These are phyloP conservation scores for Lepus americanus DNA, from an alignment of 2,113 vertebrate species.

Conservation along the genomic window DNA sequence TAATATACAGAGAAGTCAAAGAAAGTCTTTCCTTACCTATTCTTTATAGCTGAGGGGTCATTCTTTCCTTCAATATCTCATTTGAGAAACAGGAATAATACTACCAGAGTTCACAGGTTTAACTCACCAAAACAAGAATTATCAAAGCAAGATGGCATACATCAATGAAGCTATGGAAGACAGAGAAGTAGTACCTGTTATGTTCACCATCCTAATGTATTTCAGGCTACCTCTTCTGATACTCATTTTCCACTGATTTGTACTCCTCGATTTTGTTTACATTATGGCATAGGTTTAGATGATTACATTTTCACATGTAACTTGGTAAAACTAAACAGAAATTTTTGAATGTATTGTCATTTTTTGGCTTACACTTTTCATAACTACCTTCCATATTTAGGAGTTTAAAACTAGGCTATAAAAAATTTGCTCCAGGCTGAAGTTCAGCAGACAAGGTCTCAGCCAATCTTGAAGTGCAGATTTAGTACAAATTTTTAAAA, in stretches of 20 bases:
- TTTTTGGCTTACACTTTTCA: constrained; percentile 22
- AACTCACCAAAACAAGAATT: background rate
- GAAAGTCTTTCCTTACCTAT: background rate
- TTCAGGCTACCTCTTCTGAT: background rate
- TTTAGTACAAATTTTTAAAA: constrained; percentile 77
- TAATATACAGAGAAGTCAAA: background rate
- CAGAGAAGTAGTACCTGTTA: background rate
- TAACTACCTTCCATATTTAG: constrained; percentile 56
- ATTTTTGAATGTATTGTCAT: constrained; percentile 6
- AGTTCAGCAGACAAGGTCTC: constrained; percentile 65
- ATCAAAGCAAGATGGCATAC: background rate
- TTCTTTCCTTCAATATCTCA: background rate
- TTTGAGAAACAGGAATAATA: background rate
- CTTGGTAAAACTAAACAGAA: constrained; percentile 76
- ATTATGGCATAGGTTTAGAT: constrained; percentile 62
- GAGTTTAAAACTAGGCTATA: constrained; percentile 53
- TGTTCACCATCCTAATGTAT: background rate
- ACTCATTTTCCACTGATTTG: constrained; percentile 40
- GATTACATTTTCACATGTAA: constrained; percentile 61
- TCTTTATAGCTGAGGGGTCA: background rate
- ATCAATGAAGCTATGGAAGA: background rate
- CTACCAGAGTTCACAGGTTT: background rate
- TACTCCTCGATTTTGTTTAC: constrained; percentile 57
- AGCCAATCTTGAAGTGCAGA: constrained; percentile 36
- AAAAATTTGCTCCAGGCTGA: constrained; percentile 67